phyloP scores from a whole-genome alignment of 2,888 invertebrate species.

The Carabus problematicus region DNA sequence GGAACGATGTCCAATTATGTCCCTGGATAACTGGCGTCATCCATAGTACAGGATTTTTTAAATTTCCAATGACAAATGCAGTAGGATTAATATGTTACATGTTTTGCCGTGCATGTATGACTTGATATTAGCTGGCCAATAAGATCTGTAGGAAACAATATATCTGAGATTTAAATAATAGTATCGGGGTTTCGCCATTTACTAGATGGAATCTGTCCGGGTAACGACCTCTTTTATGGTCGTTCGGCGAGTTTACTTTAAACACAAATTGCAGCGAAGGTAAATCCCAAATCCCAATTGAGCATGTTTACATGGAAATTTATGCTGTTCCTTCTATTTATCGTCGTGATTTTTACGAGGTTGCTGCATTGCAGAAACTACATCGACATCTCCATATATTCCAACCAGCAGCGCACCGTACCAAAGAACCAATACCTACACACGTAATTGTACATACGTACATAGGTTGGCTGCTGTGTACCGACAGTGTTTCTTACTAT shows the following conservation, averaged over 20 bases:
- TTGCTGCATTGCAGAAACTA: neutral
- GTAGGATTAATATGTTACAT: neutral
- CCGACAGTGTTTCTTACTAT: conserved; percentile 42
- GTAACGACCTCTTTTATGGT: conserved; percentile 39
- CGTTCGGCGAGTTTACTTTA: conserved; percentile 38
- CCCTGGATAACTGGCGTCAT: conserved; percentile 15
- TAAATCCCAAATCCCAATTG: conserved; percentile 30
- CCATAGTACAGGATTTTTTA: neutral
- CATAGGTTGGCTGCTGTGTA: conserved; percentile 34
- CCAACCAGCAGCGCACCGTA: no score
- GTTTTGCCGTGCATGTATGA: no score
- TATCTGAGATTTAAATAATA: conserved; percentile 38
- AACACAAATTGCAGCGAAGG: conserved; percentile 40
- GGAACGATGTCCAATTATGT: conserved; percentile 41
- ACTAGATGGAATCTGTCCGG: conserved; percentile 19
- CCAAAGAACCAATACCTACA: neutral
- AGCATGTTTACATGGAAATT: conserved; percentile 42
- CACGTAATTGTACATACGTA: conserved; percentile 28
- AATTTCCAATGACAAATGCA: neutral
- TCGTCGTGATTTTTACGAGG: conserved; percentile 27
- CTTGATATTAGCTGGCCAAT: no score
- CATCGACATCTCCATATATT: no score
- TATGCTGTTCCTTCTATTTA: conserved; percentile 16
- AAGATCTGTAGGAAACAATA: conserved; percentile 15
- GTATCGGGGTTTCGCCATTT: conserved; percentile 37